Percentiles rank a stretch among this genome's conserved stretches.
These are phyloP conservation scores for Tigriopus japonicus DNA, from an alignment of 1,140 invertebrate genomes.

Conservation along the genomic window DNA sequence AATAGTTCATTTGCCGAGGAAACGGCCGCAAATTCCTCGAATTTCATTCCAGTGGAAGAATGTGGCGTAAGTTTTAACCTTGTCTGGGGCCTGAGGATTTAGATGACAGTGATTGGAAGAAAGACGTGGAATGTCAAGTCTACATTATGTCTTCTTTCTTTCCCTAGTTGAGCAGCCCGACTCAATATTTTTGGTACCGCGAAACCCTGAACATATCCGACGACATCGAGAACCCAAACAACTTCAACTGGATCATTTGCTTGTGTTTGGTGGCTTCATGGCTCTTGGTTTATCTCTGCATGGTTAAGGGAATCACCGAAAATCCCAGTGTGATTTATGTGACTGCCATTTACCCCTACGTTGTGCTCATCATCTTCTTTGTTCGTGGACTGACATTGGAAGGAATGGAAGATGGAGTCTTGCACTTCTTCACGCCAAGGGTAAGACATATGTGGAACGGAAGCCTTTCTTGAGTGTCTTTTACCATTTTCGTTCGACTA, in stretches of 20 bases:
- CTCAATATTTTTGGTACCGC: conserved; percentile 82
- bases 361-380: conserved; percentile 87
- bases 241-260: conserved; percentile 85
- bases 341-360: conserved; percentile 86
- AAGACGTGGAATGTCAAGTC: too few relatives aligned
- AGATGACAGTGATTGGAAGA: too few relatives aligned
- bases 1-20: too few relatives aligned
- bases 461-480: too few relatives aligned
- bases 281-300: conserved; percentile 94
- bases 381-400: conserved; percentile 75
- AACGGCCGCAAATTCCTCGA: neutral
- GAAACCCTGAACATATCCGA: conserved; percentile 71
- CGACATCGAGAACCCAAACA: conserved; percentile 65
- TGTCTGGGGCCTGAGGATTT: too few relatives aligned
- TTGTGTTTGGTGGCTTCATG: conserved; percentile 66
- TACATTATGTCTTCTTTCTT: neutral
- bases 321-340: conserved; percentile 27
- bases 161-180: conserved; percentile 53
- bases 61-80: neutral
- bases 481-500: too few relatives aligned
- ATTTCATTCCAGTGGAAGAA: neutral
- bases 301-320: conserved; percentile 86
- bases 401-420: conserved; percentile 68
- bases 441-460: conserved; percentile 28
- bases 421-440: conserved; percentile 75